Conservation (phyloP, 2,888 invertebrate genomes). For the Scrobipalpa costella region DNA sequence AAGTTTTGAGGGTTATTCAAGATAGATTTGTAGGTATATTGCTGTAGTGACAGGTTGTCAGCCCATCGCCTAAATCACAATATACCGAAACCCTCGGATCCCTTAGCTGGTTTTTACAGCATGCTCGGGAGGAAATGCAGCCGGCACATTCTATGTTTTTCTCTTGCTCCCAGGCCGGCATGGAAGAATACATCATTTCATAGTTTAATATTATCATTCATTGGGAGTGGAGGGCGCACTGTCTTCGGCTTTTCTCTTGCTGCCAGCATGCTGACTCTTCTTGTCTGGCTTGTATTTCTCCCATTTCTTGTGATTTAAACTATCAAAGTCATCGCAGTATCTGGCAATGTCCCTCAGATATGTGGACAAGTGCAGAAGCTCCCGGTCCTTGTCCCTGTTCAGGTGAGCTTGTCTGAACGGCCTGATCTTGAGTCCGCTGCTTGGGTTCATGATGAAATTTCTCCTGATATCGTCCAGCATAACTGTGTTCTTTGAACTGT, state of each 20-base stretch:
- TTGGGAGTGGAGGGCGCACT: constrained; percentile 58
- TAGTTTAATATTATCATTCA: too few relatives aligned
- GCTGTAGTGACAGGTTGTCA: too few relatives aligned
- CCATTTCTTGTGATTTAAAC: constrained; percentile 95
- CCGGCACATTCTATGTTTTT: too few relatives aligned
- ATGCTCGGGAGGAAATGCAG: too few relatives aligned
- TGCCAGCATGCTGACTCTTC: constrained; percentile 57
- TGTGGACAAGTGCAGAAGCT: constrained; percentile 88
- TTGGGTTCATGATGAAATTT: constrained; percentile 99
- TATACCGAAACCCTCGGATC: too few relatives aligned
- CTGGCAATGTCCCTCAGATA: constrained; percentile 92
- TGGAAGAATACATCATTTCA: too few relatives aligned
- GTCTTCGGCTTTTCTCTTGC: constrained; percentile 75
- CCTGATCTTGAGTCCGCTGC: constrained; percentile 93
- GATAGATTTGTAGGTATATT: too few relatives aligned
- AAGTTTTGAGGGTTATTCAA: too few relatives aligned
- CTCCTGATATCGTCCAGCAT: constrained; percentile 98
- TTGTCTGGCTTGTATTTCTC: constrained; percentile 86
- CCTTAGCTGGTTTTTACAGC: too few relatives aligned
- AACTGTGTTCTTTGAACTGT: constrained; percentile 94
- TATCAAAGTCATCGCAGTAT: constrained; percentile 89
- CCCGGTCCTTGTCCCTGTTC: constrained; percentile 91
- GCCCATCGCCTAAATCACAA: too few relatives aligned
- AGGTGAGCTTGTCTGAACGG: constrained; percentile 95
- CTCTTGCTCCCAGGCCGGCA: too few relatives aligned